These are phyloP conservation scores for Tipula vernalis DNA, from an alignment of 2,888 invertebrate species.

Conservation along the genomic window DNA sequence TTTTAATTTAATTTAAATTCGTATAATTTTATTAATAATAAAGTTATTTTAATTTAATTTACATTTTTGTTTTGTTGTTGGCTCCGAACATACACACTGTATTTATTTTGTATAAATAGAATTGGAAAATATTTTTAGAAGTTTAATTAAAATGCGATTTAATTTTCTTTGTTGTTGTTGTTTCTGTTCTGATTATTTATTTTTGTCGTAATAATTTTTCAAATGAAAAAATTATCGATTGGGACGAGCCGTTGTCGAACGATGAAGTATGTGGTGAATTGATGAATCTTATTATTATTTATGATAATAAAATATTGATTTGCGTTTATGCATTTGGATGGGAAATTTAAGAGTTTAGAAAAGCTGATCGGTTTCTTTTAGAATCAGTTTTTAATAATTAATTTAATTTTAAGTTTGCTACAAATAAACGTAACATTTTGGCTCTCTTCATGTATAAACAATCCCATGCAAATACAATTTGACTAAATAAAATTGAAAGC, in stretches of 20 bases:
- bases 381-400: too few species aligned
- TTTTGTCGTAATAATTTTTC: neutral
- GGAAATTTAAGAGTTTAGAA: neutral
- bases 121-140: neutral
- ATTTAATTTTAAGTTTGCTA: too few species aligned
- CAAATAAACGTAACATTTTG: too few species aligned
- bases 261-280: neutral
- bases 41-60: neutral
- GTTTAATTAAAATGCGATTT: neutral
- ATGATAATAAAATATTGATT: neutral
- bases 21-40: neutral
- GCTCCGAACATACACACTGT: neutral
- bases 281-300: neutral
- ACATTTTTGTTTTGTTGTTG: neutral
- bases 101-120: neutral
- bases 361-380: too few species aligned
- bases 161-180: neutral
- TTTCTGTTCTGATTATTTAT: neutral
- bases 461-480: too few species aligned
- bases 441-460: too few species aligned
- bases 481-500: too few species aligned
- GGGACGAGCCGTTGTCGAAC: neutral
- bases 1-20: neutral
- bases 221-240: neutral
- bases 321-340: neutral